Percentiles rank a stretch among this genome's conserved stretches.
phyloP scores from a whole-genome alignment of 1,140 invertebrate genomes.

The Drosophila orosa region DNA sequence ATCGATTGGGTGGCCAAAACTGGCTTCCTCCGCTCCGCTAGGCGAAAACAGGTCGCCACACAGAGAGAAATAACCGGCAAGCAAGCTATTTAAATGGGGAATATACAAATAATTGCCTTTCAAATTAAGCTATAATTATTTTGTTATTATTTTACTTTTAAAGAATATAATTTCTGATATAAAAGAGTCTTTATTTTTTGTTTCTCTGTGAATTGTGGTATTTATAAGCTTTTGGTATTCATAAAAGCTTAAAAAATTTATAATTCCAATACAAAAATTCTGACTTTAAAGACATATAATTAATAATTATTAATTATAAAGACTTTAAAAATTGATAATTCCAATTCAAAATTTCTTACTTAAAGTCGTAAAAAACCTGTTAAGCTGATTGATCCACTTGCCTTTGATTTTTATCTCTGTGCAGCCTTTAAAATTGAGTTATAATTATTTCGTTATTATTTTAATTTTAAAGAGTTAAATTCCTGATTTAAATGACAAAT shows the following conservation, averaged over 20 bases:
- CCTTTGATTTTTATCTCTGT: constrained; percentile 21
- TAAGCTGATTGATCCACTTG: constrained; percentile 27
- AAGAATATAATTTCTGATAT: not conserved
- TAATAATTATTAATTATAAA: too few species aligned
- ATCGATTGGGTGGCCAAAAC: constrained; percentile 55
- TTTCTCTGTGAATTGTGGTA: too few species aligned
- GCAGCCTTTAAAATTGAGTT: not conserved
- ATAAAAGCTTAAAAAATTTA: not conserved
- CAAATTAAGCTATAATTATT: not conserved
- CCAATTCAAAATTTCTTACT: too few species aligned
- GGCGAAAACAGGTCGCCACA: constrained; percentile 31
- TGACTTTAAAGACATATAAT: too few species aligned
- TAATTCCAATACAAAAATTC: not conserved
- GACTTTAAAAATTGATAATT: too few species aligned
- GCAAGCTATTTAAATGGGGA: too few species aligned
- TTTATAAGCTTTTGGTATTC: not conserved
- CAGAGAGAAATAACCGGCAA: not conserved
- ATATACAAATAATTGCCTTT: too few species aligned
- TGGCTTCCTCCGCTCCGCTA: constrained; percentile 44
- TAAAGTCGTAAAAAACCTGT: not conserved
- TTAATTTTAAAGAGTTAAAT: not conserved
- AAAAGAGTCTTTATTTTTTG: too few species aligned
- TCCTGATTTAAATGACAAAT: not conserved
- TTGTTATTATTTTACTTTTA: not conserved
- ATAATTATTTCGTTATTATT: not conserved